These are phyloP conservation scores for Drosophila subobscura DNA, from an alignment of 1,140 invertebrate genomes.

Conservation along the genomic window DNA sequence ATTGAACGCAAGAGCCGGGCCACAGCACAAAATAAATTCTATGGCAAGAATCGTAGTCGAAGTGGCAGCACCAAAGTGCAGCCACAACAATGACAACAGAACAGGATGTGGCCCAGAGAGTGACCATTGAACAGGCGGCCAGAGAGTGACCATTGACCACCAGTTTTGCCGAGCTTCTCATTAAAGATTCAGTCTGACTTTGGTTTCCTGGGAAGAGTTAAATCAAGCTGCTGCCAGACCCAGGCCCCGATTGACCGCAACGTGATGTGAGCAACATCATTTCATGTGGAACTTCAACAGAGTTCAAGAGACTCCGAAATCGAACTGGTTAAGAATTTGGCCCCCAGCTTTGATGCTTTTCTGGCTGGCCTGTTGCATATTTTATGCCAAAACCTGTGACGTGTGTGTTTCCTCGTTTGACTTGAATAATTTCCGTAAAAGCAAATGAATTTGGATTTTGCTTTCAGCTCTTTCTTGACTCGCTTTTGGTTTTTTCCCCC, in stretches of 20 bases:
- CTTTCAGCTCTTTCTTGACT: conserved; percentile 5
- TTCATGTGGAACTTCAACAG: conserved; percentile 58
- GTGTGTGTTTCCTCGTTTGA: conserved; percentile 48
- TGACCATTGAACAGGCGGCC: conserved; percentile 26
- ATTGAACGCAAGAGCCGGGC: conserved; percentile 73
- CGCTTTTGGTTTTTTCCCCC: conserved; percentile 28
- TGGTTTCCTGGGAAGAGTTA: conserved; percentile 76
- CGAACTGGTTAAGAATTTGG: conserved; percentile 36
- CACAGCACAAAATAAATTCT: conserved; percentile 74
- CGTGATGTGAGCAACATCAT: conserved; percentile 61
- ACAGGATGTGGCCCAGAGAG: conserved; percentile 7
- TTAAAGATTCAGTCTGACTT: conserved; percentile 74
- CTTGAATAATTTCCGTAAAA: conserved; percentile 41
- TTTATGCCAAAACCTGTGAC: conserved; percentile 66
- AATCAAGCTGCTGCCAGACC: conserved; percentile 44
- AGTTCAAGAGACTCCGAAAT: conserved; percentile 13
- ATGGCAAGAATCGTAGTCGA: conserved; percentile 25
- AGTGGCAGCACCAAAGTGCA: conserved; percentile 27
- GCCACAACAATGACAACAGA: conserved; percentile 52
- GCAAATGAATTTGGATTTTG: conserved; percentile 62
- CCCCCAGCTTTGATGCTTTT: conserved; percentile 2
- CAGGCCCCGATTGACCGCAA: conserved; percentile 24
- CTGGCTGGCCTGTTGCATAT: conserved; percentile 50
- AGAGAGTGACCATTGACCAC: conserved; percentile 11
- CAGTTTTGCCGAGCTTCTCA: conserved; percentile 61